Percentiles rank a stretch among this genome's conserved stretches.
phyloP scores from a whole-genome alignment of 2,888 invertebrate species.

The Acleris literana region DNA sequence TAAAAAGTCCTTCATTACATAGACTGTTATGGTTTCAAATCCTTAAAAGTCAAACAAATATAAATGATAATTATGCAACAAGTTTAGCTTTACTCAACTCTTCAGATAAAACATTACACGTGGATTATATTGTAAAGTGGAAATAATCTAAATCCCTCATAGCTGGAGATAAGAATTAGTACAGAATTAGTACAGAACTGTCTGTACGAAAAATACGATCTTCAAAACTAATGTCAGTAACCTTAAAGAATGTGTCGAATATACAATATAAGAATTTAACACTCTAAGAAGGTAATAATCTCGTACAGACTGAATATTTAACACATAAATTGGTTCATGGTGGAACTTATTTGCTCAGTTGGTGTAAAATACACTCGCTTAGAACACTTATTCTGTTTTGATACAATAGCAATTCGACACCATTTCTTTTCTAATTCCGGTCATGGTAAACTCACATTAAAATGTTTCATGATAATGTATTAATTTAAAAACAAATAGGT shows the following conservation, averaged over 20 bases:
- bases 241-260: neutral
- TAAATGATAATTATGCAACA: too few relatives aligned
- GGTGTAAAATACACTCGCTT: slow-evolving; percentile 50
- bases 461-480: slow-evolving; percentile 7
- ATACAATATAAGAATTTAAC: neutral
- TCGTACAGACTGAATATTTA: slow-evolving; percentile 49
- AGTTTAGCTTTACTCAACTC: too few relatives aligned
- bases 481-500: slow-evolving; percentile 10
- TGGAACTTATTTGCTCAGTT: slow-evolving; percentile 68
- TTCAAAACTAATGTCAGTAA: neutral
- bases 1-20: too few relatives aligned
- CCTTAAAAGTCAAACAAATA: too few relatives aligned
- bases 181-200: too few relatives aligned
- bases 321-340: slow-evolving; percentile 73
- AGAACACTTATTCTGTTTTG: slow-evolving; percentile 53
- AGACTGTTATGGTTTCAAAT: too few relatives aligned
- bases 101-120: too few relatives aligned
- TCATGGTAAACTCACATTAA: slow-evolving; percentile 50
- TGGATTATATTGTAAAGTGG: too few relatives aligned
- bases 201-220: too few relatives aligned
- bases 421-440: slow-evolving; percentile 61
- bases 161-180: too few relatives aligned
- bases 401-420: slow-evolving; percentile 64
- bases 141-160: too few relatives aligned
- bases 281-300: slow-evolving; percentile 6